Conservation (phyloP, 2,797 vertebrate species). For the Myripristis jacobus region DNA sequence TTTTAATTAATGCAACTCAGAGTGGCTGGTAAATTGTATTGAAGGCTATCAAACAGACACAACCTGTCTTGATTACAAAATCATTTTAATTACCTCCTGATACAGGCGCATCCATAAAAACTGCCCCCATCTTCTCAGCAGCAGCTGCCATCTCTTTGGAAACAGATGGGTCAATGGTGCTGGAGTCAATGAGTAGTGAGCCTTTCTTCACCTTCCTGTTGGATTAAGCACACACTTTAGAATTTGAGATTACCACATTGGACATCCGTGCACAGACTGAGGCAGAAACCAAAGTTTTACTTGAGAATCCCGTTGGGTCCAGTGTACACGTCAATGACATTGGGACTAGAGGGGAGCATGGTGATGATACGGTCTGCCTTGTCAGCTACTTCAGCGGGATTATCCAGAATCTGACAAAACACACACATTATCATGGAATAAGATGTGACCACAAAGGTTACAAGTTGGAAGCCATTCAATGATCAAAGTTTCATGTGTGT, state of each 20-base stretch:
- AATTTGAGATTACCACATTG: not conserved
- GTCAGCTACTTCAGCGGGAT: constrained; percentile 95
- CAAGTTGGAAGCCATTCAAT: not conserved
- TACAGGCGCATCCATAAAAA: constrained; percentile 99
- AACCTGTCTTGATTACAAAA: not conserved
- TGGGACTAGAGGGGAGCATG: constrained; percentile 96
- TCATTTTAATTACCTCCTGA: constrained; percentile 94
- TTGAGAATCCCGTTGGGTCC: constrained; percentile 93
- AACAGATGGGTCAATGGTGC: constrained; percentile 95
- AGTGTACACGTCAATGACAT: constrained; percentile 92
- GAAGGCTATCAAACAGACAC: not conserved
- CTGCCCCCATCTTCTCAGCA: constrained; percentile 95
- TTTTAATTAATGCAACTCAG: not conserved
- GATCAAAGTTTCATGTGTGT: not conserved
- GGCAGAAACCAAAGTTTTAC: constrained; percentile 54
- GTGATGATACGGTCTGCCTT: constrained; percentile 98
- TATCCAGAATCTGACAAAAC: constrained; percentile 90
- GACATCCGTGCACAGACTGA: not conserved
- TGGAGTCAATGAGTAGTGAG: constrained; percentile 97
- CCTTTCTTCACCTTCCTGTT: constrained; percentile 98
- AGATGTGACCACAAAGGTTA: not conserved
- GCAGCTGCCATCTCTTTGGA: constrained; percentile 95
- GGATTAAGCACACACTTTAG: constrained; percentile 17
- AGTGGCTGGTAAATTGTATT: not conserved
- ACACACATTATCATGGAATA: not conserved